Evolutionary conservation across 2,888 invertebrate species (phyloP).

Genomic region (Epirrhoe tristata): DNA sequence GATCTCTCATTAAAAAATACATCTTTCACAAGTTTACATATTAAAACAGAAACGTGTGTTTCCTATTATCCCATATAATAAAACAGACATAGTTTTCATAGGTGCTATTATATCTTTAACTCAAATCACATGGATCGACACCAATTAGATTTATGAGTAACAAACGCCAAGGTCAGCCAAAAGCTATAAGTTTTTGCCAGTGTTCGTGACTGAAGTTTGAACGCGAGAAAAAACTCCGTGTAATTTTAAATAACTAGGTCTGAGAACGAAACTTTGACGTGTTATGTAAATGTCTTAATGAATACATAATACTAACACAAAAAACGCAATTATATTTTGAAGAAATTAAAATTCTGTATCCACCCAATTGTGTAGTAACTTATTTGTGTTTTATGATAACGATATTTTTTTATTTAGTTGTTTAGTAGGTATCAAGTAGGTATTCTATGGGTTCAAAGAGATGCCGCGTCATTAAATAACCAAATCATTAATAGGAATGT

Average conservation of each 20-base stretch:
- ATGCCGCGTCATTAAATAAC: too few relatives aligned
- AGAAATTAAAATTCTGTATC: slow-evolving; percentile 8
- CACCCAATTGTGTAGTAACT: background rate
- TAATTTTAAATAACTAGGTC: slow-evolving; percentile 76
- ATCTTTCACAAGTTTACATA: background rate
- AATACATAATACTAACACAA: slow-evolving; percentile 41
- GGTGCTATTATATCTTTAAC: slow-evolving; percentile 52
- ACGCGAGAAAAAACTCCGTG: slow-evolving; percentile 75
- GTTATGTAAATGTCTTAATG: slow-evolving; percentile 45
- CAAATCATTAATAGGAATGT: too few relatives aligned
- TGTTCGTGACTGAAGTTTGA: slow-evolving; percentile 77
- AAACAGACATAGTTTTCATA: slow-evolving; percentile 41
- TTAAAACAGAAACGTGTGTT: background rate
- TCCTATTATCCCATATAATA: slow-evolving; percentile 24
- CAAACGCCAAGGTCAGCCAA: slow-evolving; percentile 78
- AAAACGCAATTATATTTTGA: slow-evolving; percentile 40
- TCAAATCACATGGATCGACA: slow-evolving; percentile 58
- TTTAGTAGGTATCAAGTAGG: too few relatives aligned
- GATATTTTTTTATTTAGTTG: too few relatives aligned
- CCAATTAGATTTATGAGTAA: slow-evolving; percentile 72
- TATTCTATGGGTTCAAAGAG: too few relatives aligned
- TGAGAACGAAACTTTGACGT: slow-evolving; percentile 54
- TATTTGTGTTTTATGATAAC: background rate
- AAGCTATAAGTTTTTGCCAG: slow-evolving; percentile 76
- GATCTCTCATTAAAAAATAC: background rate